Base-by-base conservation (phyloP, 2,113 vertebrate genomes). In the Pitta sordida region DNA sequence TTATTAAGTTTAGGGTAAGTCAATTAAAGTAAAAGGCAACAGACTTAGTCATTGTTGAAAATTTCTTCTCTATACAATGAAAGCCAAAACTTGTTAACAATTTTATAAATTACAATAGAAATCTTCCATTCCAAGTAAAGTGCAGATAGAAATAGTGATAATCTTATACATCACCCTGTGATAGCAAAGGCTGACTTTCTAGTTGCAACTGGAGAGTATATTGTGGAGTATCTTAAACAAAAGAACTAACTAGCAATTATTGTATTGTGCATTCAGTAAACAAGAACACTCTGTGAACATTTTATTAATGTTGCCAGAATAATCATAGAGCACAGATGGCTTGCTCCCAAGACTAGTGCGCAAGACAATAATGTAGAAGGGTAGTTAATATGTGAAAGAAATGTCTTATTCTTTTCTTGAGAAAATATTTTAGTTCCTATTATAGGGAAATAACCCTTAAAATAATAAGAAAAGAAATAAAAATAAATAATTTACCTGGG, bases 231-330 rank as follows among this genome's bases (percentile, higher is more conserved):
- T 52, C 86, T 92, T 48, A 71, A 93, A 81, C n/a, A 88, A 88
- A 90, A 88, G 51, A 75, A 32, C 16, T 64, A 73, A 51, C 10
- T 44, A 39, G 18, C 53, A 93, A 43, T 60, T 95, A 82, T 77
- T 75, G 58, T 46, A 95, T 41, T 51, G 41, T 49, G 11, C 48
- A 26, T 65, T 95, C 41, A 64, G 26, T 62, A 68, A 79, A 48
- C 7, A 83, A 82, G 43, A 69, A 24, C 26, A 23, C 17, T 39
- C 5, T 64, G 68, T 76, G 55, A 89, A 90, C 23, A 71, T 62
- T 87, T 93, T 73, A 88, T 58, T 89, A 82, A 65, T 62, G 55
- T 58, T 92, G 21, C 71, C 18, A 76, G 76, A 96, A 94, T 56
- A 76, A 71, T 79, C 29, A 55, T 77, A 93, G 92, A 58, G n/a